These are phyloP conservation scores for Gadus chalcogrammus DNA, from an alignment of 2,113 vertebrate genomes.

Conservation along the genomic window DNA sequence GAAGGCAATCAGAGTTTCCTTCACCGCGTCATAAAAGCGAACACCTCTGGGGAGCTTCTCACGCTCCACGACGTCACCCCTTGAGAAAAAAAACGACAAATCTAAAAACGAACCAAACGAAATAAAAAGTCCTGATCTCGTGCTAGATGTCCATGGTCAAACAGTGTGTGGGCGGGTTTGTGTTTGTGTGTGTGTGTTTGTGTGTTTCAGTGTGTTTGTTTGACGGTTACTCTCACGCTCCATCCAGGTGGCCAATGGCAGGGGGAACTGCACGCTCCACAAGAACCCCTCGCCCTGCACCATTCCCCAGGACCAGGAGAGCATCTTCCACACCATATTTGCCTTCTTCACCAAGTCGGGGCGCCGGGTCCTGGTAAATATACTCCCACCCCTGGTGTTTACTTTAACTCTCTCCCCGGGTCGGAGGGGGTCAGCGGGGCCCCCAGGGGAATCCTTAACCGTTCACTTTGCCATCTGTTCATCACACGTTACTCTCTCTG, in stretches of 20 bases:
- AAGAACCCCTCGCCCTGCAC: slow-evolving; percentile 85
- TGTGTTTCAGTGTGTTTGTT: too few relatives aligned
- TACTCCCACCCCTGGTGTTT: not conserved
- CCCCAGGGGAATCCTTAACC: slow-evolving; percentile 18
- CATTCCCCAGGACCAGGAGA: slow-evolving; percentile 89
- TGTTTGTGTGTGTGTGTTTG: too few relatives aligned
- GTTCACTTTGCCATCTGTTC: slow-evolving; percentile 39
- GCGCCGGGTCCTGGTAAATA: slow-evolving; percentile 91
- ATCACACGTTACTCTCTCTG: slow-evolving; percentile 26
- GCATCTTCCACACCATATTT: slow-evolving; percentile 96
- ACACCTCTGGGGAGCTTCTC: not conserved
- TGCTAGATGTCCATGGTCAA: too few relatives aligned
- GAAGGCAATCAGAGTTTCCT: slow-evolving; percentile 14
- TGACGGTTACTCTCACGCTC: not conserved
- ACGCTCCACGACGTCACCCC: too few relatives aligned
- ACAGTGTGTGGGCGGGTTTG: too few relatives aligned
- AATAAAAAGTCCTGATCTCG: too few relatives aligned
- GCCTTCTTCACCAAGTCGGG: slow-evolving; percentile 97
- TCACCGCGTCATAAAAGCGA: not conserved
- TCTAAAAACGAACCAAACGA: too few relatives aligned
- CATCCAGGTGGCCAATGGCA: slow-evolving; percentile 82
- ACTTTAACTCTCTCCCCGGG: slow-evolving; percentile 11
- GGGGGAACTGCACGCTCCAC: slow-evolving; percentile 87
- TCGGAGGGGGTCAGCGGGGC: slow-evolving; percentile 32
- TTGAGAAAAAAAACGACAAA: too few relatives aligned